Evolutionary conservation across 2,888 invertebrate genomes (phyloP), one percentile per base, ranked within the genome.

Genomic region (Plebejus anna): DNA sequence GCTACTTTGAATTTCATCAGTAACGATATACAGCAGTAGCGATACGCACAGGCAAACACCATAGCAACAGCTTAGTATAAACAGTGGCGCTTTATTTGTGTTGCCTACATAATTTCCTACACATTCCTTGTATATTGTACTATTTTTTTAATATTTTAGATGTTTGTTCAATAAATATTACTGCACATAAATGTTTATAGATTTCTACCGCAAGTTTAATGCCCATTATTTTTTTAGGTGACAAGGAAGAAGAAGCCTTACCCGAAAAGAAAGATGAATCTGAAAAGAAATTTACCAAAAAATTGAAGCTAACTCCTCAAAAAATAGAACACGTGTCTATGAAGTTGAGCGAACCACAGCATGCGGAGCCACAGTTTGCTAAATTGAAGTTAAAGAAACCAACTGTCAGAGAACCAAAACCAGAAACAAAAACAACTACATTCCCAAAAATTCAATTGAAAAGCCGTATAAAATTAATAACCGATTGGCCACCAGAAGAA

Each of bases 401-500:
- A 2, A 82, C 89, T n/a, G 42, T 55, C 32, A 86, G 89, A 11
- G 89, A 94, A 79, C 92, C 94, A 11, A 95, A 95, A 81, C 89
- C 90, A 81, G 94, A 92, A 79, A 78, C 85, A 7, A 82, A 87
- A 57, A 80, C 87, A 9, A 83, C 89, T 3, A 85, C 88, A 76
- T 87, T 97, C 77, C 96, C 96, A 0, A 96, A 96, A 86, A 92
- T 96, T 76, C 94, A 96, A 83, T 88, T 97, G 0, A 96, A 96
- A 83, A 97, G 97, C 85, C 94, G 96, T 80, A 96, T 97, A n/a
- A 94, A 90, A 70, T 94, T 94, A 81, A 81, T 94, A 47, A 87
- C 92, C 71, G 95, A 96, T 77, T 96, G 95, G 92, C 95, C 96
- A 22, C 95, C 96, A 2, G 87, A 93, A 79, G 89, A 94, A 77